A percentile compares a stretch with the other conserved stretches of the same genome.
Evolutionary conservation across 2,888 invertebrate genomes (phyloP).

Genomic region (Orchesella flavescens): DNA sequence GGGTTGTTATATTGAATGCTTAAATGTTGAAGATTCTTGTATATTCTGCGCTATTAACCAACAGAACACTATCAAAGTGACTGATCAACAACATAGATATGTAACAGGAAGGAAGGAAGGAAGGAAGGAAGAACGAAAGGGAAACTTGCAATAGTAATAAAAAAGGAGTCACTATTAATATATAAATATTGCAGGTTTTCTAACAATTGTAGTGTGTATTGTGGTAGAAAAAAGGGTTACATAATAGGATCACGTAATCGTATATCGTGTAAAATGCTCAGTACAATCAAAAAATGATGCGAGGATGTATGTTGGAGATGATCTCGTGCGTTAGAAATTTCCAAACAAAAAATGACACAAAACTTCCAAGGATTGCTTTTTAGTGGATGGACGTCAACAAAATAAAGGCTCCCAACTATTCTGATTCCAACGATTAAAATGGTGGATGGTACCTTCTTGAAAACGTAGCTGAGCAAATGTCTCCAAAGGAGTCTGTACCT

Average conservation of each 20-base stretch:
- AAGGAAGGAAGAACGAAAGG: neutral
- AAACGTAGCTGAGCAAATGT: too few species aligned
- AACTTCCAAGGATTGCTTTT: neutral
- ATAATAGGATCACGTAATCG: constrained; percentile 5
- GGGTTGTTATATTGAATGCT: constrained; percentile 13
- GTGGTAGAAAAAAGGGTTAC: too few species aligned
- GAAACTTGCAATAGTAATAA: too few species aligned
- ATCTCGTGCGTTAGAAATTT: neutral
- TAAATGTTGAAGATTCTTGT: constrained; percentile 1
- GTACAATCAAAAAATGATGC: neutral
- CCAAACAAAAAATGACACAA: neutral
- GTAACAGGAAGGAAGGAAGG: constrained; percentile 47
- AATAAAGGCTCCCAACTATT: constrained; percentile 23
- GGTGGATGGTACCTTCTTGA: too few species aligned
- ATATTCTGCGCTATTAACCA: neutral
- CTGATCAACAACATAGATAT: constrained; percentile 12
- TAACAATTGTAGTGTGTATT: too few species aligned
- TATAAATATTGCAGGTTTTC: neutral
- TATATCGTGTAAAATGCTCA: neutral
- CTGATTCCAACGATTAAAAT: neutral
- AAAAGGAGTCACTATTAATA: too few species aligned
- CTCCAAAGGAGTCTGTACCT: too few species aligned
- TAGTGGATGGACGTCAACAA: constrained; percentile 28
- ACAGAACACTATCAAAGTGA: neutral
- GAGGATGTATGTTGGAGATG: neutral